Conservation (phyloP, 2,888 invertebrate genomes). For the Plebejus melissa region DNA sequence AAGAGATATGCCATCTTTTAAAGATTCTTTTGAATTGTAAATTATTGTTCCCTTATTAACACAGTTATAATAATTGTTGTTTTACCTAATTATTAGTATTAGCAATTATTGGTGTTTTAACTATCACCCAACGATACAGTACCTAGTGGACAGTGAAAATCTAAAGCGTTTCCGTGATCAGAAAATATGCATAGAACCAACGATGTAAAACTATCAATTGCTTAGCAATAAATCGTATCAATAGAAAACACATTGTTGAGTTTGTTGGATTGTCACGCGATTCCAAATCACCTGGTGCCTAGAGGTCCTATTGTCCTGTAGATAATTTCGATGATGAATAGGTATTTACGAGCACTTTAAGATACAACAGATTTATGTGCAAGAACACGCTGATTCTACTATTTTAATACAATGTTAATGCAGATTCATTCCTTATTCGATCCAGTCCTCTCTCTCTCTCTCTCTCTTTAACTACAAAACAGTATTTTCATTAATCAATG, state of each 20-base stretch:
- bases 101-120: too few relatives aligned
- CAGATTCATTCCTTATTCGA: neutral
- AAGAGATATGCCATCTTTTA: too few relatives aligned
- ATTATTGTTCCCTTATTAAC: too few relatives aligned
- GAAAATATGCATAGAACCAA: neutral
- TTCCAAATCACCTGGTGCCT: slow-evolving; percentile 34
- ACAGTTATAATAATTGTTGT: too few relatives aligned
- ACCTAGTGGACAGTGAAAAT: neutral
- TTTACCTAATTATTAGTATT: too few relatives aligned
- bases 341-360: slow-evolving; percentile 32
- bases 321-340: slow-evolving; percentile 32
- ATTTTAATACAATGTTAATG: neutral
- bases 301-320: slow-evolving; percentile 32
- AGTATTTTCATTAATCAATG: too few relatives aligned
- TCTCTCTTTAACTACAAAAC: too few relatives aligned
- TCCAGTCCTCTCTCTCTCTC: too few relatives aligned
- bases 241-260: slow-evolving; percentile 26
- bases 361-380: slow-evolving; percentile 29
- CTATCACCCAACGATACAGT: too few relatives aligned
- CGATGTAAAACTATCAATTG: neutral
- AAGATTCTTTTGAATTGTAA: too few relatives aligned
- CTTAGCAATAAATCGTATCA: neutral
- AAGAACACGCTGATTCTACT: neutral
- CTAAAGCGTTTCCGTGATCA: neutral
- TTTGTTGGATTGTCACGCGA: slow-evolving; percentile 37